These are phyloP conservation scores for Hormaphis cornu DNA, from an alignment of 1,140 invertebrate species.

Conservation along the genomic window DNA sequence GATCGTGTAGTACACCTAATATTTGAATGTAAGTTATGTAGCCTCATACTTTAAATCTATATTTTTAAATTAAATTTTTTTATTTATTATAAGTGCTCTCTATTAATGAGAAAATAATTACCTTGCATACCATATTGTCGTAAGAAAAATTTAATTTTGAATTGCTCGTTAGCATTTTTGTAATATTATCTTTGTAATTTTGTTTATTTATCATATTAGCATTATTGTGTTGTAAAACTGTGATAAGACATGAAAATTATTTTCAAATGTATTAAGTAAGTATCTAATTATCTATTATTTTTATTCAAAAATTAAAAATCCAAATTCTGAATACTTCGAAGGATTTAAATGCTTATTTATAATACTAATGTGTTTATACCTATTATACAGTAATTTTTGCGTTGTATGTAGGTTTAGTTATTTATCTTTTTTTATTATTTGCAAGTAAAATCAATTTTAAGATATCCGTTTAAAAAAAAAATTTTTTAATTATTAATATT, in stretches of 20 bases:
- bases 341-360: conserved; percentile 13
- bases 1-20: conserved; percentile 22
- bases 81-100: not conserved
- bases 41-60: not conserved
- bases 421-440: not conserved
- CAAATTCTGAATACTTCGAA: not conserved
- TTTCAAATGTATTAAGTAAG: conserved; percentile 22
- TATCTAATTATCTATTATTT: too few species aligned
- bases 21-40: not conserved
- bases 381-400: not conserved
- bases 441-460: not conserved
- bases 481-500: not conserved
- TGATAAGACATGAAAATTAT: conserved; percentile 27
- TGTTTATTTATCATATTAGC: not conserved
- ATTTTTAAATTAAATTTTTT: not conserved
- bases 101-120: not conserved
- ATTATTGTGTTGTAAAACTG: conserved; percentile 22
- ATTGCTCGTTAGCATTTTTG: not conserved
- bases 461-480: not conserved
- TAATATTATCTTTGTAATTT: not conserved
- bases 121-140: not conserved
- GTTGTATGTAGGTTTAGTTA: too few species aligned
- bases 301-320: not conserved
- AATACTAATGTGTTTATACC: not conserved
- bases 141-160: not conserved